Percentiles rank a stretch among this genome's conserved stretches.
Evolutionary conservation across 2,888 invertebrate species (phyloP).

Genomic region (Sphaeridia pumilis): DNA sequence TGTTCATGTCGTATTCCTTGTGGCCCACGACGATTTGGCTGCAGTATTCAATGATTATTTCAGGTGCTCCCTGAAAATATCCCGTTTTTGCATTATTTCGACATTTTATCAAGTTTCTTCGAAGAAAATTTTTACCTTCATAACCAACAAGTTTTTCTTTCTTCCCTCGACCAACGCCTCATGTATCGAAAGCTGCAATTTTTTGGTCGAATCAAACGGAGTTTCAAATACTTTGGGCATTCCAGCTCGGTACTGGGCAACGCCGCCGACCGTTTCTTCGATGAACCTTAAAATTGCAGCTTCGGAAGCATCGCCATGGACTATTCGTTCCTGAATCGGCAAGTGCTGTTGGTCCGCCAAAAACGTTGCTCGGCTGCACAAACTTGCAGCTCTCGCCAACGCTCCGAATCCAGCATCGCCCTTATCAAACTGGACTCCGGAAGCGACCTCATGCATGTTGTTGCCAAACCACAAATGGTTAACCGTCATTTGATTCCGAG

Average conservation of each 20-base stretch:
- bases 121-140: no score
- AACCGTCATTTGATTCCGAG: slow-evolving; percentile 50
- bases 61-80: slow-evolving; percentile 55
- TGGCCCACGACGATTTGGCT: slow-evolving; percentile 47
- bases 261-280: slow-evolving; percentile 49
- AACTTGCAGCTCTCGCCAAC: slow-evolving; percentile 51
- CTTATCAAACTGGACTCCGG: not conserved
- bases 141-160: slow-evolving; percentile 49
- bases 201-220: slow-evolving; percentile 55
- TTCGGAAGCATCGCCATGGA: slow-evolving; percentile 58
- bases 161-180: slow-evolving; percentile 44
- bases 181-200: slow-evolving; percentile 59
- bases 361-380: slow-evolving; percentile 63
- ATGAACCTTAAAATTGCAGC: slow-evolving; percentile 54
- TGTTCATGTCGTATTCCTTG: slow-evolving; percentile 45
- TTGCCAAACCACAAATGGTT: slow-evolving; percentile 27
- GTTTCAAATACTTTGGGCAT: slow-evolving; percentile 50
- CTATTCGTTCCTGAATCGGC: no score
- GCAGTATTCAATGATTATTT: slow-evolving; percentile 55
- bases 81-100: no score
- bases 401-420: slow-evolving; percentile 41
- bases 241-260: slow-evolving; percentile 57
- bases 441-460: slow-evolving; percentile 11
- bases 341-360: slow-evolving; percentile 18
- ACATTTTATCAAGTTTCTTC: no score